Evolutionary conservation across 35 echinoderm and acorn worm genomes (phyloP).

Genomic region (Ophioderma brevispina): DNA sequence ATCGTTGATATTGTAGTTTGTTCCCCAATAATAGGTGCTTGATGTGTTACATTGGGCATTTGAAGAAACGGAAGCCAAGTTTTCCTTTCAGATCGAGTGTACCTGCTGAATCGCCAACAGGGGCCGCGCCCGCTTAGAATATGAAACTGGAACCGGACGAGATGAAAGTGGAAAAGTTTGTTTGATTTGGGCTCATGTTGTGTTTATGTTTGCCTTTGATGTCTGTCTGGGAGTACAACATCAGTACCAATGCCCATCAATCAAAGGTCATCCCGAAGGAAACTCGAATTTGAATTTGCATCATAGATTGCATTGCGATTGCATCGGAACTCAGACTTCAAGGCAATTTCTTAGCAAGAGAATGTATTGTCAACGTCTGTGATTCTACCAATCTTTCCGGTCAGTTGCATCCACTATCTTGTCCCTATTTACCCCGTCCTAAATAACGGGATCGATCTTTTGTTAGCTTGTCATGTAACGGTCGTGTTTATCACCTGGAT

Average conservation of each 20-base stretch:
- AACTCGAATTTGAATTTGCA: no score
- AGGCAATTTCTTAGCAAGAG: not conserved
- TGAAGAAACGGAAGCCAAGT: no score
- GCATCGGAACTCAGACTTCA: not conserved
- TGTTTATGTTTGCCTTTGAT: not conserved
- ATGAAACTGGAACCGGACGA: no score
- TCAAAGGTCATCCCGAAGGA: not conserved
- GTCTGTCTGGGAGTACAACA: not conserved
- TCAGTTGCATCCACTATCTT: not conserved
- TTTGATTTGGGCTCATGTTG: not conserved
- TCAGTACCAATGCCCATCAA: not conserved
- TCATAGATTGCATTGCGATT: no score
- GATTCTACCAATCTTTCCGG: not conserved
- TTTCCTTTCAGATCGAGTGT: no score
- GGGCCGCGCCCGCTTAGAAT: no score
- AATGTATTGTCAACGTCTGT: not conserved
- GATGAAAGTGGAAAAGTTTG: not conserved
- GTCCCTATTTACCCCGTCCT: not conserved
- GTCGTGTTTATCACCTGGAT: slow-evolving; percentile 9
- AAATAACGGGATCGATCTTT: slow-evolving; percentile 28
- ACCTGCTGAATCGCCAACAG: no score
- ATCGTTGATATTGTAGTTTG: no score
- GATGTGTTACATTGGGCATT: no score
- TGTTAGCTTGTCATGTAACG: slow-evolving; percentile 43
- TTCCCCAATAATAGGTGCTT: no score